Base-by-base conservation (phyloP, 2,113 vertebrate genomes). In the Erythrocercus mccallii region DNA sequence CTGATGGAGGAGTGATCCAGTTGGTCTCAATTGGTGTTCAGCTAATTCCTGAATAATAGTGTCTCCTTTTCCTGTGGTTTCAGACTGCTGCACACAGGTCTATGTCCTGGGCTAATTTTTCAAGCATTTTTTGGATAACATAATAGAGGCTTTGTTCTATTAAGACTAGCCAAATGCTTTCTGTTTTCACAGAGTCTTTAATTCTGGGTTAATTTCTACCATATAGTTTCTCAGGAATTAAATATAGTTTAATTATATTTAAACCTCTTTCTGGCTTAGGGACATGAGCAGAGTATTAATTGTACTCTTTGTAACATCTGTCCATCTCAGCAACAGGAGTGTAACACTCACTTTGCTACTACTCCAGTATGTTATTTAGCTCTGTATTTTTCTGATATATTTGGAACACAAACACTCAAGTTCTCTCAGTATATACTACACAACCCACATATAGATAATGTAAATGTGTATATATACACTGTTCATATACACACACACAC, bases 231-330 rank as follows among this genome's bases (percentile, higher is more conserved):
- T 86, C 69, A n/a, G 74, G 86, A 97, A 97, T 81, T 80, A 96
- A 91, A 84, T 72, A 80, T 44, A 94, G 92, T 22, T 42, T 42
- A 66, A 86, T 86, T 50, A 25, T 27, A 27, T 60, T 58, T 37
- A 51, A 86, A 77, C 27, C 85, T 95, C 90, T 84, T 85, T 95
- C 73, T 93, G 80, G 54, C 65, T 97, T 88, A 93, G 86, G 80
- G 87, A 72, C 56, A 48, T 51, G 27, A 97, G 56, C 35, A 82
- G 53, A 96, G 95, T 81, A 97, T 94, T 97, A 96, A 82, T 91
- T 95, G 86, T 95, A 90, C 89, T 92, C 92, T 92, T 70, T 86
- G 86, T 86, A 97, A 93, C 53, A 95, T 48, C 58, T 90, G 40
- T 86, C 95, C 65, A 81, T 51, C 68, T 86, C 95, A 88, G 81